Base-by-base conservation (phyloP, 1,140 invertebrate species). In the Drosophila sturtevanti region DNA sequence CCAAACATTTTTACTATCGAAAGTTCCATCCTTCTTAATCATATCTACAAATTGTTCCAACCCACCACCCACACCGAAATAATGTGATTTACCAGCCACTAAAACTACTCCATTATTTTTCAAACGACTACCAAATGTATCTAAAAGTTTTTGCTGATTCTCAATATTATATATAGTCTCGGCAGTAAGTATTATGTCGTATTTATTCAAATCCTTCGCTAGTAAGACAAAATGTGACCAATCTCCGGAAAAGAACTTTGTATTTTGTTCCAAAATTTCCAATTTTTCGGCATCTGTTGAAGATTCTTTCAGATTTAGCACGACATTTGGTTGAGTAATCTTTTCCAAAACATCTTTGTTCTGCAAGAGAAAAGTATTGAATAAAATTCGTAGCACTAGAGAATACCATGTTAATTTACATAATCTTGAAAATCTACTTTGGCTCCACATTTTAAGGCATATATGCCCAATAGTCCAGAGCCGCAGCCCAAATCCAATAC, bases 31-130 rank as follows among this genome's bases (percentile, higher is more conserved):
- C 34, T 93, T 92, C 54, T 93, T 85, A 11, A 97, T 72, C 64
- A 94, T 78, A 51, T 93, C 86, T 92, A 95, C 93, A 93, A 97
- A 97, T 81, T 96, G 93, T 76, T 93, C 92, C 56, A 95, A 94
- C 2, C 96, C 95, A 68, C 97, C 97, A 37, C 97, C 97, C 51
- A 98, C 96, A 68, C 97, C 97, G 94, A 98, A 98, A 92, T 98
- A 98, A 92, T 95, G 95, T 7, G 94, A 95, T 93, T 98, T 98
- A 0, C 95, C 97, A 66, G 97, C 97, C 34, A 98, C 80, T 91
- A 94, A 94, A 91, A 95, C 93, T 37, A 92, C 80, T 44, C 97
- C 97, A 87, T 93, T 77, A 52, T 92, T 79, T 78, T 94, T 95
- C n/a, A 98, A 89, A 63, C 93, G 93, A 34, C 93, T 81, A 85